Evolutionary conservation across 1,140 invertebrate genomes (phyloP).

Genomic region (Drosophila nannoptera): DNA sequence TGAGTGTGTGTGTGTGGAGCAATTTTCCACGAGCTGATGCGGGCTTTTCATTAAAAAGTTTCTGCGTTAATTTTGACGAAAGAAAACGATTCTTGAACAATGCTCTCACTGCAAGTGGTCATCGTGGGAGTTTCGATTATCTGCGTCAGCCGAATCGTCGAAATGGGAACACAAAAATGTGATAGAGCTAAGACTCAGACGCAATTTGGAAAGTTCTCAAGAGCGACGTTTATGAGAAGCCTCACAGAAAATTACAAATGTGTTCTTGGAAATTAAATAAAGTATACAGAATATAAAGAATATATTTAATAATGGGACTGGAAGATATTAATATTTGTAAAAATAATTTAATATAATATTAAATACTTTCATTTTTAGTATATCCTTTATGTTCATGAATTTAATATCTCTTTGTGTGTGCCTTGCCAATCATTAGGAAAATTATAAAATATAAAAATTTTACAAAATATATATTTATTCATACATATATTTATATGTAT

Average conservation of each 20-base stretch:
- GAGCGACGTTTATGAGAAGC: not conserved
- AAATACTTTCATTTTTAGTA: no score
- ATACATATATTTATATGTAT: no score
- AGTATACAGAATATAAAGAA: no score
- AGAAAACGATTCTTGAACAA: conserved; percentile 54
- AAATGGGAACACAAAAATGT: conserved; percentile 14
- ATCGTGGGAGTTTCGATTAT: conserved; percentile 51
- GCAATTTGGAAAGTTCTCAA: conserved; percentile 16
- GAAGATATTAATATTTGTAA: no score
- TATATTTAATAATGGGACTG: no score
- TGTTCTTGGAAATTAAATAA: no score
- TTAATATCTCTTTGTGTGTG: no score
- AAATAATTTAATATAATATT: no score
- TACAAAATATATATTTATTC: no score
- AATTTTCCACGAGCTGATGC: conserved; percentile 52
- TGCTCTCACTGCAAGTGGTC: conserved; percentile 28
- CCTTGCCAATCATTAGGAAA: no score
- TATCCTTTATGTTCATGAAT: no score
- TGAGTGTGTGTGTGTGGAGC: conserved; percentile 17
- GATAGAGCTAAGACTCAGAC: conserved; percentile 1
- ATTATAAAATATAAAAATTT: no score
- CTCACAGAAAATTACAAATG: not conserved
- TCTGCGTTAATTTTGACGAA: conserved; percentile 69
- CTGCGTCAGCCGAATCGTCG: conserved; percentile 22
- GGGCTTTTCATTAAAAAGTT: conserved; percentile 76